These are phyloP conservation scores for Sciurus carolinensis DNA, from an alignment of 2,797 vertebrate species.

Conservation along the genomic window DNA sequence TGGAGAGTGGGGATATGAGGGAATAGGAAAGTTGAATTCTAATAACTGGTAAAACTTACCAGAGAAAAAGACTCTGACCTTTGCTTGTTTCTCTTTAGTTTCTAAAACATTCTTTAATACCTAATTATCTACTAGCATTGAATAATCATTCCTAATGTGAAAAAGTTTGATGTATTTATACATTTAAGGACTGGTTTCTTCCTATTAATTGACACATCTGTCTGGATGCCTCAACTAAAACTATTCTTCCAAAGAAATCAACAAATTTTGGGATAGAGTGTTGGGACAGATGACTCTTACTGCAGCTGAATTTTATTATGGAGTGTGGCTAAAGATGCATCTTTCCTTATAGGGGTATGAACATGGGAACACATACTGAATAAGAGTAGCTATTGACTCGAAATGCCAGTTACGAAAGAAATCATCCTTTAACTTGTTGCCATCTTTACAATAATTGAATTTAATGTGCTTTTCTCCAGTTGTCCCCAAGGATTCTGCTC, in stretches of 20 bases:
- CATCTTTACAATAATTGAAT: slow-evolving; percentile 72
- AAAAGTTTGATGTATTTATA: neutral
- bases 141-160: neutral
- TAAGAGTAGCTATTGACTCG: neutral
- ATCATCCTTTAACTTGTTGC: slow-evolving; percentile 36
- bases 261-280: neutral
- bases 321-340: fast-evolving
- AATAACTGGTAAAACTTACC: neutral
- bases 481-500: slow-evolving; percentile 64
- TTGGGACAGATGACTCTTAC: neutral
- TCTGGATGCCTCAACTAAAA: neutral
- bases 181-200: neutral
- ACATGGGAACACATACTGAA: neutral
- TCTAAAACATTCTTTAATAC: neutral
- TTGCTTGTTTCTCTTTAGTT: neutral
- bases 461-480: slow-evolving; percentile 69
- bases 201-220: neutral
- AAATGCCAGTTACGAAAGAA: neutral
- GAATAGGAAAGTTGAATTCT: neutral
- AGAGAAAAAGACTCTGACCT: neutral
- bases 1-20: neutral
- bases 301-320: neutral
- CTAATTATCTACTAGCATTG: neutral
- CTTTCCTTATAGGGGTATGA: neutral
- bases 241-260: neutral